Evolutionary conservation across 2,113 vertebrate species (phyloP), one percentile per base, ranked within the genome.

Genomic region (Phainopepla nitens): DNA sequence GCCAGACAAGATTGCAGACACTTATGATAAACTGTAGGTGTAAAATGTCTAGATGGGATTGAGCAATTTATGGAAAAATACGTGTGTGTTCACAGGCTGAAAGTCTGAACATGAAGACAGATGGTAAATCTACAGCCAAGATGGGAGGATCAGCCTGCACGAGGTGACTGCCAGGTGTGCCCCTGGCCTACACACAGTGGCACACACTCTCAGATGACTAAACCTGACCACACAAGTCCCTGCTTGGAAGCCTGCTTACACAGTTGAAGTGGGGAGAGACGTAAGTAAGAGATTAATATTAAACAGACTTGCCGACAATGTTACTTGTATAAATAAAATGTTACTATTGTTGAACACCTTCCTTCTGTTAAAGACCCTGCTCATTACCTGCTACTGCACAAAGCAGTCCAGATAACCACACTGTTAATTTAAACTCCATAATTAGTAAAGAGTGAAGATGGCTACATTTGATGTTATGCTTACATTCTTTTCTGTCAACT

Each of bases 401-500:
- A 50, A 68, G 47, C 13, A 25, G 33, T 22, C 24, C 29, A 13
- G 28, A 27, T 36, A 79, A 73, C 3, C 8, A 11, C 14, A 35
- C 0, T 5, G 7, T 35, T 54, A 56, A 93, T 45, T 51, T 39
- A 64, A 56, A 57, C 6, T 53, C 57, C 1, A 0, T 16, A 68
- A 49, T 50, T 23, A 75, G 14, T 25, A 31, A 53, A 36, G 8
- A 84, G 45, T 49, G 66, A 88, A 89, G 41, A 33, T 27, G 4
- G 81, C 18, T 39, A 81, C 28, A 62, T 42, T 73, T 69, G 35
- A 53, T 41, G 44, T 54, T 20, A 83, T 39, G 98, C 99, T 99
- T 96, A 99, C 99, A 95, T 99, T 99, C 97, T 98, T 99, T 96
- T 99, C 99, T 45, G 98, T 99, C 77, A 99, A 44, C 94, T 99